Percentiles rank a stretch among this genome's conserved stretches.
phyloP scores from a whole-genome alignment of 2,797 vertebrate species.

The Sternarchorhynchus goeldii region DNA sequence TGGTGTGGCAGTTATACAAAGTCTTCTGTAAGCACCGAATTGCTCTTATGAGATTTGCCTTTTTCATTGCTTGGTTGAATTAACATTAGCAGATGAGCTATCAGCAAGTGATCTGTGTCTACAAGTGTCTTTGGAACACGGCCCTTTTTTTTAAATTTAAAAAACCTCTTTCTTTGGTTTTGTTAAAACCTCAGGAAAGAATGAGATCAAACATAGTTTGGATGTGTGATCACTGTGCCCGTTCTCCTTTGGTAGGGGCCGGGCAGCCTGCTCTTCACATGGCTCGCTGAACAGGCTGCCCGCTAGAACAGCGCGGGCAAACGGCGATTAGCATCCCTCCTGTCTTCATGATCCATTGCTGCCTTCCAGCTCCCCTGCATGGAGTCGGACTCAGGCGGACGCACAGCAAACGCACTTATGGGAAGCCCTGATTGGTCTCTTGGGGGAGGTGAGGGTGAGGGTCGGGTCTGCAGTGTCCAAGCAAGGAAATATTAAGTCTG shows the following conservation, averaged over 20 bases:
- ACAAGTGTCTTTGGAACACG: too few relatives aligned
- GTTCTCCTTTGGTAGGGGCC: background rate
- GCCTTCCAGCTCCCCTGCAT: background rate
- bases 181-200: background rate
- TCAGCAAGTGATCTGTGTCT: too few relatives aligned
- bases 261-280: background rate
- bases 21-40: background rate
- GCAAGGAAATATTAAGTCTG: constrained; percentile 45
- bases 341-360: constrained; percentile 8
- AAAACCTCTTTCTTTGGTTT: background rate
- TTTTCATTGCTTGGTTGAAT: constrained; percentile 6
- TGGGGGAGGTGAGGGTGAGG: background rate
- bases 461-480: constrained; percentile 30
- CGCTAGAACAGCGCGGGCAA: too few relatives aligned
- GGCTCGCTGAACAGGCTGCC: background rate
- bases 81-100: background rate
- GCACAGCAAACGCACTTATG: background rate
- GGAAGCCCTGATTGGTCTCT: background rate
- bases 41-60: background rate
- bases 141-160: too few relatives aligned
- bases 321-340: constrained; percentile 1
- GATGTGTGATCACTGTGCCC: background rate
- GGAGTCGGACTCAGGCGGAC: background rate
- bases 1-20: background rate
- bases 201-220: background rate